These are phyloP conservation scores for Morelia viridis DNA, from an alignment of 2,797 vertebrate genomes.

Conservation along the genomic window DNA sequence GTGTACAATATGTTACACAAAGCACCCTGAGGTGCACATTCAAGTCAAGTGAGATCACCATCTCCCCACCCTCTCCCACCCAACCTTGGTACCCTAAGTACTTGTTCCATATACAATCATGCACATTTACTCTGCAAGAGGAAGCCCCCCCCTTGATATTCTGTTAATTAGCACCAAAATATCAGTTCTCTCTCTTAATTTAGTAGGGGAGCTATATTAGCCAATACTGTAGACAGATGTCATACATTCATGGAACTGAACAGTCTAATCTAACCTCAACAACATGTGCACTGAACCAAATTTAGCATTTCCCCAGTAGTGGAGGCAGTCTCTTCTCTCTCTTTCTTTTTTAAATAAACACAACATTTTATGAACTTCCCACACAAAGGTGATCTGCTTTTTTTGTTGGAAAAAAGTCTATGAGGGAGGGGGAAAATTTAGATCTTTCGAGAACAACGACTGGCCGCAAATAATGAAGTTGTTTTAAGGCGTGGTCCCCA, in stretches of 20 bases:
- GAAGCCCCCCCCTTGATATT: slow-evolving; percentile 73
- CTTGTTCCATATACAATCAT: slow-evolving; percentile 82
- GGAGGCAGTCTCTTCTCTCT: slow-evolving; percentile 66
- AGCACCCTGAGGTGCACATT: slow-evolving; percentile 83
- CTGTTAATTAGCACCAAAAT: slow-evolving; percentile 84
- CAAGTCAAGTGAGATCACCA: slow-evolving; percentile 82
- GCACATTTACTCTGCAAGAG: slow-evolving; percentile 80
- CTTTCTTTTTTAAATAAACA: slow-evolving; percentile 49
- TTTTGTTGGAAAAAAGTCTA: slow-evolving; percentile 89
- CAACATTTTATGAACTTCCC: slow-evolving; percentile 82
- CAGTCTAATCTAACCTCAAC: slow-evolving; percentile 76
- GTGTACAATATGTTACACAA: slow-evolving; percentile 87
- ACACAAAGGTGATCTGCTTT: slow-evolving; percentile 88
- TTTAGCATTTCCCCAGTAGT: slow-evolving; percentile 69
- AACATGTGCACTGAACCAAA: slow-evolving; percentile 66
- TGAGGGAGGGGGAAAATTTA: slow-evolving; percentile 84
- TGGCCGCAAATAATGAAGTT: slow-evolving; percentile 98
- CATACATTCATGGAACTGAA: slow-evolving; percentile 83
- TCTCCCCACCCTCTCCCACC: slow-evolving; percentile 65
- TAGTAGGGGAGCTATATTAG: slow-evolving; percentile 77
- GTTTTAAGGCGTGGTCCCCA: slow-evolving; percentile 97
- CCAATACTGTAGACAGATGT: slow-evolving; percentile 78
- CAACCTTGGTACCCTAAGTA: slow-evolving; percentile 77
- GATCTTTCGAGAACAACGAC: slow-evolving; percentile 96
- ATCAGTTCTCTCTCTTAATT: slow-evolving; percentile 70